Base-by-base conservation (phyloP, 2,888 invertebrate genomes). In the Phoronis australis region DNA sequence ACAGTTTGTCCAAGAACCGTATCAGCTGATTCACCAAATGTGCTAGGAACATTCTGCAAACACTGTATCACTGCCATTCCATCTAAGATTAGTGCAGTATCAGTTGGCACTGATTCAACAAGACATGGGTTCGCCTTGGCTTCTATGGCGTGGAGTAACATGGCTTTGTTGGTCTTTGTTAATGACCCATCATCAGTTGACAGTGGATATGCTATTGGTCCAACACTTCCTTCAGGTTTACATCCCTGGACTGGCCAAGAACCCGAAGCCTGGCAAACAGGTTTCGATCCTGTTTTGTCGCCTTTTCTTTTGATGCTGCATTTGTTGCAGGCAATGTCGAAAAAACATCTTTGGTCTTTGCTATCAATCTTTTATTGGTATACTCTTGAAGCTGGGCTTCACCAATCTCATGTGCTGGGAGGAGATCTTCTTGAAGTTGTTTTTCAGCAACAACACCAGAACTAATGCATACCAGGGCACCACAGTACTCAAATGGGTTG, bases 201-300 rank as follows among this genome's bases (percentile, higher is more conserved):
- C 4, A 42, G 37, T 12, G 42, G 22, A 9, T 20, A 48, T n/a
- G 43, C 22, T 23, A 45, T 22, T 31, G 42, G 21, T 9, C 48
- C 48, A 49, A 21, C 15, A 47, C 27, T 21, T 50, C 27, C 41
- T 45, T 27, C 31, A 52, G n/a, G 35, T 52, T 39, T 5, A 52
- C 21, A 21, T 45, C 39, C 26, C 50, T n/a, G 22, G 38, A 9
- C 45, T 44, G 26, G 4, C 39, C 45, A 23, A 48, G 18, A 6
- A 50, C 23, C 21, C 44, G 27, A 20, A 52, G 39, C 9, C 49
- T 25, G 4, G 25, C 38, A 23, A 50, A 50, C 22, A 51, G 20
- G 20, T 47, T 22, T n/a, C 44, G 6, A 26, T 40, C 40, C 6
- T 5, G 31, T 25, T 45, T 22, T 24, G 45, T 18, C 5, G 24